Percentiles rank a stretch among this genome's conserved stretches.
Evolutionary conservation across 2,797 vertebrate species (phyloP).

Genomic region (Karalla daura): DNA sequence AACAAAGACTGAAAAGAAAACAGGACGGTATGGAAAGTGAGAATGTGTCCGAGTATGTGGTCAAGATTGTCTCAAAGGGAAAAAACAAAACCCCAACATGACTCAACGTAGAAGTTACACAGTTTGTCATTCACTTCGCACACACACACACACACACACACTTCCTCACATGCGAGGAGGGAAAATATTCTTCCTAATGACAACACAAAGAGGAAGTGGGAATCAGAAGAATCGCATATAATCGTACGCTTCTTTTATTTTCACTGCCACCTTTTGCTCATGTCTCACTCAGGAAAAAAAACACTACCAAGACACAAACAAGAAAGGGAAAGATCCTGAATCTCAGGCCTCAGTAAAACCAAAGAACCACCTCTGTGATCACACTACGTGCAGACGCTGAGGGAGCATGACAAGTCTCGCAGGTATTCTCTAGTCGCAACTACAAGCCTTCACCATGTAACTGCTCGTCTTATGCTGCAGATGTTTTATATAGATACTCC

Average conservation of each 20-base stretch:
- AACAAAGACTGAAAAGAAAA: constrained; percentile 27
- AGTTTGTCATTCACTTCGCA: constrained; percentile 31
- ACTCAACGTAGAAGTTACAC: constrained; percentile 18
- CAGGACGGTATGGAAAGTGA: constrained; percentile 17
- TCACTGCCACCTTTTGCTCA: constrained; percentile 26
- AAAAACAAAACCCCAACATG: constrained; percentile 4
- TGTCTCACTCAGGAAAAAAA: constrained; percentile 71
- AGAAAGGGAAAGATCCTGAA: constrained; percentile 28
- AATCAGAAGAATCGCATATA: constrained; percentile 7
- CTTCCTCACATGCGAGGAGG: constrained; percentile 26
- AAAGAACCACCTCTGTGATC: constrained; percentile 17
- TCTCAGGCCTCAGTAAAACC: constrained; percentile 35
- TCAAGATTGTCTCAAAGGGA: constrained; percentile 16
- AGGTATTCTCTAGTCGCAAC: constrained; percentile 40
- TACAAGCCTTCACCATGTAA: constrained; percentile 48
- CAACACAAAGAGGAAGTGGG: constrained; percentile 24
- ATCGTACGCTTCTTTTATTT: not conserved
- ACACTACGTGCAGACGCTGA: constrained; percentile 23
- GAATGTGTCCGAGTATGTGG: constrained; percentile 41
- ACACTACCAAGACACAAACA: constrained; percentile 41
- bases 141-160: not conserved
- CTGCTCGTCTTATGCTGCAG: constrained; percentile 58
- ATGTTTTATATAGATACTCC: constrained; percentile 56
- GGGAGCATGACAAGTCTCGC: constrained; percentile 31
- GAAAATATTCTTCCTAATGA: not conserved